Percentiles rank a stretch among this genome's conserved stretches.
Conservation (phyloP, 64 coral and sea anemone genomes). For the Actinia tenebrosa region DNA sequence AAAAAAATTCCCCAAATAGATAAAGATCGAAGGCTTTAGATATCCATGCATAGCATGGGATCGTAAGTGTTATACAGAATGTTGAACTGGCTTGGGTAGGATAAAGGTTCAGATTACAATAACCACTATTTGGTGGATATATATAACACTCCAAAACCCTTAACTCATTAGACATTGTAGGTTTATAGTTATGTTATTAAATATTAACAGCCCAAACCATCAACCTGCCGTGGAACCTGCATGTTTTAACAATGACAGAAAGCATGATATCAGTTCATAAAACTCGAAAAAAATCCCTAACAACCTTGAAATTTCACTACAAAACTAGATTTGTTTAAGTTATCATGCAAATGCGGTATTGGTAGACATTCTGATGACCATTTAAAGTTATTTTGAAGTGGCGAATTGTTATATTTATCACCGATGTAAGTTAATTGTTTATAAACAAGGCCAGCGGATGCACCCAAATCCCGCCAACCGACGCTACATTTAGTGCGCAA, state of each 20-base stretch:
- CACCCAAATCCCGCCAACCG: slow-evolving; percentile 59
- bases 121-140: background rate
- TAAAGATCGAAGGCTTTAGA: background rate
- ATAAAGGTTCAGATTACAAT: background rate
- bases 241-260: background rate
- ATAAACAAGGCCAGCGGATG: slow-evolving; percentile 62
- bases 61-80: background rate
- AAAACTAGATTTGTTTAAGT: background rate
- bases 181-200: slow-evolving; percentile 12
- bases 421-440: slow-evolving; percentile 21
- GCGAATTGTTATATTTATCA: slow-evolving; percentile 15
- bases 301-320: background rate
- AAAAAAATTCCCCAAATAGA: background rate
- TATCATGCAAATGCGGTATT: background rate
- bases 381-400: background rate
- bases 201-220: slow-evolving; percentile 10
- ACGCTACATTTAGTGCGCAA: slow-evolving; percentile 75
- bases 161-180: background rate
- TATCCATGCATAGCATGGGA: background rate
- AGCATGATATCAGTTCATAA: background rate
- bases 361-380: background rate
- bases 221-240: slow-evolving; percentile 12
- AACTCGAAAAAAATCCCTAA: background rate
- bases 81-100: background rate
- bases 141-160: background rate